Conservation (phyloP, 2,113 vertebrate genomes). For the Pycnonotus jocosus region DNA sequence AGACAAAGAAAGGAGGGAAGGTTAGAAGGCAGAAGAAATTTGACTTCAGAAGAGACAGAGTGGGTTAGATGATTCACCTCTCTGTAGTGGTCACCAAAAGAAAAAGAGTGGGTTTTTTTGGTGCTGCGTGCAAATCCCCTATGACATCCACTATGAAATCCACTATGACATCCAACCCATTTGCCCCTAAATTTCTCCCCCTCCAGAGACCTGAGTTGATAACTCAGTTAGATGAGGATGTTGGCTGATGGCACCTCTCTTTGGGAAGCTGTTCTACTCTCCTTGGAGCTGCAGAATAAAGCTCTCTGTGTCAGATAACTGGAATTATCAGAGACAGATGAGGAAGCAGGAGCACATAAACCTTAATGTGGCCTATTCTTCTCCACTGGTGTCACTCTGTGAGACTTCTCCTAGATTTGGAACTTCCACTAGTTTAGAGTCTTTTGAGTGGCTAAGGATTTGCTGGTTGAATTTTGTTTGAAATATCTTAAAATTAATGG, state of each 20-base stretch:
- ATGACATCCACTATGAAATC: neutral
- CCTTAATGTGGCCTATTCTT: neutral
- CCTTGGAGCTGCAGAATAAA: neutral
- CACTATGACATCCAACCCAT: neutral
- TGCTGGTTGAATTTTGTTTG: neutral
- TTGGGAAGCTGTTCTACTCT: neutral
- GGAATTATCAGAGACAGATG: neutral
- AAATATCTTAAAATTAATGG: neutral
- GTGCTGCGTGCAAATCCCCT: neutral
- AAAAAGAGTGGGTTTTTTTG: neutral
- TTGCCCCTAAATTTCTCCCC: neutral
- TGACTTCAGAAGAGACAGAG: neutral
- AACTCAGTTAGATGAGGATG: neutral
- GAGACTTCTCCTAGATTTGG: neutral
- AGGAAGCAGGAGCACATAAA: neutral
- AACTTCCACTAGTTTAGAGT: neutral
- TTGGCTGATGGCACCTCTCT: neutral
- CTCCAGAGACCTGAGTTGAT: neutral
- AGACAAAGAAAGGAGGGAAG: neutral
- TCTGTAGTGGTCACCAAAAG: neutral
- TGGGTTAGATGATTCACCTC: neutral
- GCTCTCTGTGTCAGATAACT: neutral
- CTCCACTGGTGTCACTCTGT: neutral
- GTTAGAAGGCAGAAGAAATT: neutral
- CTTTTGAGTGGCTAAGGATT: neutral